Base-by-base conservation (phyloP, 2,113 vertebrate genomes). In the Sinocyclocheilus rhinocerous region DNA sequence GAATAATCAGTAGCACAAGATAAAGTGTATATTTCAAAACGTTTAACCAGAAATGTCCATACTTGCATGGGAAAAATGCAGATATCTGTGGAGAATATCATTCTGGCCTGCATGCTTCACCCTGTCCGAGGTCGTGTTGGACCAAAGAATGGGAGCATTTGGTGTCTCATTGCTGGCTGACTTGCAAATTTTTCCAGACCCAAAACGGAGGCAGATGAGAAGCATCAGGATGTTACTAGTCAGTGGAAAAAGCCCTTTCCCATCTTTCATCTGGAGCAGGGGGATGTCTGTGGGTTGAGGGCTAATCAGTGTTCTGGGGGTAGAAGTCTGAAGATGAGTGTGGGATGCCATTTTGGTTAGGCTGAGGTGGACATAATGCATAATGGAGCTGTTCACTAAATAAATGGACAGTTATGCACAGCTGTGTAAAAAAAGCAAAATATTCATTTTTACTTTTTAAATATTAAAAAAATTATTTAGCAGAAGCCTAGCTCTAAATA, bases 161-260 rank as follows among this genome's bases (percentile, higher is more conserved):
- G 63, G 61, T 81, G 24, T 70, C 26, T 52, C 63, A 69, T 33
- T 52, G 63, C 26, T 36, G 81, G 20, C 63, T 82, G 45, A 29
- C 11, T 70, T 52, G 79, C 39, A 61, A 24, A 11, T 63, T 45
- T 63, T 63, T 81, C 42, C 20, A 52, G 42, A 65, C 39, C 59
- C 36, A 81, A 67, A 81, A 81, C 16, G 16, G 59, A 67, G 79
- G 79, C 59, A 81, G 79, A 81, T 48, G 39, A 81, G 26, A 70
- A 82, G 26, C 16, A 33, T 36, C n/a, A 50, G 61, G 63, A 82
- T 69, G 63, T 82, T 82, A 29, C 22, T 18, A 82, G 42, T 50
- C 18, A 22, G 24, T 33, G 63, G 63, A 82, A 82, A 69, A 29
- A 69, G 24, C 42, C 10, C 7, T 82, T 82, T 70, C 45, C 45